phyloP scores from a whole-genome alignment of 2,797 vertebrate genomes.

The Amblyraja radiata region DNA sequence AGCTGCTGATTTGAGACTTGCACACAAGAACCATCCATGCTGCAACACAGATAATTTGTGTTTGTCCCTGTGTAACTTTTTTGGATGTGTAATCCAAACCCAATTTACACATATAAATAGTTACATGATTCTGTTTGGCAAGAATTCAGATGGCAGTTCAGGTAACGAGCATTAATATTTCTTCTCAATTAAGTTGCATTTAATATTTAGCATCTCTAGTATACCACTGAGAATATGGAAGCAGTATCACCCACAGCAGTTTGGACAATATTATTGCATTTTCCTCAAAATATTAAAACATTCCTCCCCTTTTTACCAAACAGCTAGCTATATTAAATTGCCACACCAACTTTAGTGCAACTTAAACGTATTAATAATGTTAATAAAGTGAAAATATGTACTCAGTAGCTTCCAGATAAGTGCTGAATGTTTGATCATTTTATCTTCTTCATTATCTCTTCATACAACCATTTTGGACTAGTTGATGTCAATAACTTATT shows the following conservation, averaged over 20 bases:
- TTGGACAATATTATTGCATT: not conserved
- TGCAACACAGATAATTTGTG: no score
- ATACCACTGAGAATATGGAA: not conserved
- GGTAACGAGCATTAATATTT: not conserved
- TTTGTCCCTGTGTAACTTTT: no score
- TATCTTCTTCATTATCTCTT: constrained; percentile 10
- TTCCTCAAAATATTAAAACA: not conserved
- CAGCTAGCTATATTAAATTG: not conserved
- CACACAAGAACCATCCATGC: not conserved
- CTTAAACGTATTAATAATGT: not conserved
- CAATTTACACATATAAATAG: not conserved
- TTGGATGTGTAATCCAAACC: not conserved
- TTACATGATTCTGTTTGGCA: not conserved
- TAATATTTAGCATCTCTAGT: not conserved
- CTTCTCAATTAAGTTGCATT: not conserved
- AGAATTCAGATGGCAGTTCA: not conserved
- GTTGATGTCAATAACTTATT: not conserved
- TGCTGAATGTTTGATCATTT: not conserved
- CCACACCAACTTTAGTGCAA: not conserved
- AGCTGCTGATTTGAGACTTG: not conserved
- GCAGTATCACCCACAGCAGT: not conserved
- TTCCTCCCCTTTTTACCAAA: not conserved
- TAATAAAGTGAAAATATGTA: not conserved
- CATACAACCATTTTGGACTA: not conserved
- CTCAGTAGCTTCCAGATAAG: not conserved